phyloP scores from a whole-genome alignment of 2,113 vertebrate species.

The Alosa alosa region DNA sequence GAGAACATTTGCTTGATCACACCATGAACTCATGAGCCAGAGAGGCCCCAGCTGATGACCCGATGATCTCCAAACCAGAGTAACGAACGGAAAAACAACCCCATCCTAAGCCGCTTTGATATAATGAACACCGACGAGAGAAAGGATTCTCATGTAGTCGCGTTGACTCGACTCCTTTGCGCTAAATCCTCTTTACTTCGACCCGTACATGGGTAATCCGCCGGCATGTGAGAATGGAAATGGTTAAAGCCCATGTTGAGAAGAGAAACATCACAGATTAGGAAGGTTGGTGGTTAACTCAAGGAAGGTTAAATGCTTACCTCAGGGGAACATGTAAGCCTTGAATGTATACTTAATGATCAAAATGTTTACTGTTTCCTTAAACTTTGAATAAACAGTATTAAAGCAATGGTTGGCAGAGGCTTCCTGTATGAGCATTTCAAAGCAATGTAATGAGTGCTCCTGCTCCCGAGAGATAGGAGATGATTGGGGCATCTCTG shows the following conservation, averaged over 20 bases:
- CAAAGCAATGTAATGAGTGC: constrained; percentile 17
- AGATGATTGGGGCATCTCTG: constrained; percentile 28
- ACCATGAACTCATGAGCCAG: neutral
- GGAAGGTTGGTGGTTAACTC: neutral
- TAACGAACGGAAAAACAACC: neutral
- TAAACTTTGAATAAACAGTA: constrained; percentile 7
- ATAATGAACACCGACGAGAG: constrained; percentile 17
- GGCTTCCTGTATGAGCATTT: constrained; percentile 30
- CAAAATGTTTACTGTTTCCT: constrained; percentile 15
- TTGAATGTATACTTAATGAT: neutral
- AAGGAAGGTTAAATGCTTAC: neutral
- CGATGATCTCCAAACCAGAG: neutral
- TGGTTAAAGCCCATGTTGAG: neutral
- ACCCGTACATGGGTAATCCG: neutral
- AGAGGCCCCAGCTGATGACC: neutral
- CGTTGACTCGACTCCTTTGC: constrained; percentile 12
- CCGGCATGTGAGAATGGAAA: neutral
- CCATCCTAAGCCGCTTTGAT: neutral
- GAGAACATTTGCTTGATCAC: neutral
- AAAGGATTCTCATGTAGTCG: constrained; percentile 4
- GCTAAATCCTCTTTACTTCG: constrained; percentile 25
- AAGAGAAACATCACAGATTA: constrained; percentile 12
- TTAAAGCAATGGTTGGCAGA: constrained; percentile 2
- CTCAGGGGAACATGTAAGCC: neutral
- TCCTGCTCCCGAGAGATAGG: constrained; percentile 21